Evolutionary conservation across 1,140 invertebrate genomes (phyloP).

Genomic region (Acromyrmex heyeri): DNA sequence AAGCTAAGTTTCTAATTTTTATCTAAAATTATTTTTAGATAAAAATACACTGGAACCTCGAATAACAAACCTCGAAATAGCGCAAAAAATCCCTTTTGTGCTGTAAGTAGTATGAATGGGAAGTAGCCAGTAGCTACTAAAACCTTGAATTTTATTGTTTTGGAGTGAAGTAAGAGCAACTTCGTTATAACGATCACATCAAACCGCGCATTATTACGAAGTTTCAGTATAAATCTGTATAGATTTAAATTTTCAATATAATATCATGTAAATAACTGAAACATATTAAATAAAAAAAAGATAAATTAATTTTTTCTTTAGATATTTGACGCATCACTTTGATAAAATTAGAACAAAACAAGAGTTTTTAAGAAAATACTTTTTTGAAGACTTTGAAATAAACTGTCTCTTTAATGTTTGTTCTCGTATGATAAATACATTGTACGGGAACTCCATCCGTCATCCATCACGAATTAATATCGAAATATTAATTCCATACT

Average conservation of each 20-base stretch:
- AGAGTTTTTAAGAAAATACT: background rate
- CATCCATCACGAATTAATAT: slow-evolving; percentile 29
- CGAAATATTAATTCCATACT: slow-evolving; percentile 32
- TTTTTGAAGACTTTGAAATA: slow-evolving; percentile 1
- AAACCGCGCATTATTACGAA: background rate
- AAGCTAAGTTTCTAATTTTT: background rate
- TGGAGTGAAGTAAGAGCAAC: too few relatives aligned
- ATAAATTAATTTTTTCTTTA: background rate
- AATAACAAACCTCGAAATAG: too few relatives aligned
- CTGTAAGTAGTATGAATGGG: background rate
- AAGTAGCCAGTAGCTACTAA: too few relatives aligned
- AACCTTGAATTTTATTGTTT: too few relatives aligned
- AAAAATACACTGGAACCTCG: background rate
- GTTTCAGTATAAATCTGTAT: background rate
- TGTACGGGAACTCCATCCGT: slow-evolving; percentile 4
- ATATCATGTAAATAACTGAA: background rate
- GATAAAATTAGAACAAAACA: background rate
- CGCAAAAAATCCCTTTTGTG: background rate
- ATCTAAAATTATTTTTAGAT: background rate
- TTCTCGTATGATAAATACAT: background rate
- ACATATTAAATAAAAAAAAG: background rate
- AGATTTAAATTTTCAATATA: background rate
- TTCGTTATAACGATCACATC: too few relatives aligned
- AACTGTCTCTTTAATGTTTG: background rate
- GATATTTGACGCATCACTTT: background rate